These are phyloP conservation scores for Seriola rivoliana DNA, from an alignment of 2,113 vertebrate genomes.

Conservation along the genomic window DNA sequence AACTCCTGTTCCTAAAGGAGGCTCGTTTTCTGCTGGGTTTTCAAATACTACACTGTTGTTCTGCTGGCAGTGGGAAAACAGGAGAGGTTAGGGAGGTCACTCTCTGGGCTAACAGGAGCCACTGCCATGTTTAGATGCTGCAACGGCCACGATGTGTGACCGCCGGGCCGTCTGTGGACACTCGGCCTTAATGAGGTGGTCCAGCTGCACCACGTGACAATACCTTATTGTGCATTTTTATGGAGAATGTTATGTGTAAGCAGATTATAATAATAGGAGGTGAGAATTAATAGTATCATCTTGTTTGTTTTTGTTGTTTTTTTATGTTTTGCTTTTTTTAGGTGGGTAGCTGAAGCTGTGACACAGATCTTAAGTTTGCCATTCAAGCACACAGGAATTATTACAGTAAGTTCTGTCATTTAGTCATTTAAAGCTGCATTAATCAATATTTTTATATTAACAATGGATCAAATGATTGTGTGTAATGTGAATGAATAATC, in stretches of 20 bases:
- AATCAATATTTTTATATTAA: not conserved
- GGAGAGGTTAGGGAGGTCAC: conserved; percentile 60
- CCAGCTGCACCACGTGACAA: conserved; percentile 16
- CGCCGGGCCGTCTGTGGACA: conserved; percentile 54
- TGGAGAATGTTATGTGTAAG: conserved; percentile 21
- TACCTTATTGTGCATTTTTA: conserved; percentile 27
- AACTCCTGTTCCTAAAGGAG: conserved; percentile 57
- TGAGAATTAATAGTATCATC: conserved; percentile 41
- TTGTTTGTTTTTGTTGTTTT: not conserved
- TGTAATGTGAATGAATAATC: not conserved
- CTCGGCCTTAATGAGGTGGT: conserved; percentile 57
- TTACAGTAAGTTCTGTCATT: too few relatives aligned
- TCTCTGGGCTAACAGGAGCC: conserved; percentile 53
- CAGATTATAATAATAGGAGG: conserved; percentile 31
- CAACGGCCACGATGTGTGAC: conserved; percentile 44
- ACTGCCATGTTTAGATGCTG: conserved; percentile 67
- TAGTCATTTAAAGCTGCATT: not conserved
- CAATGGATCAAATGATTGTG: too few relatives aligned
- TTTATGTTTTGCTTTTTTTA: conserved; percentile 9
- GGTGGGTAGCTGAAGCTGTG: not conserved
- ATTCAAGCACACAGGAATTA: not conserved
- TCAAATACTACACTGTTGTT: conserved; percentile 64
- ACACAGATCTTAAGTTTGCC: not conserved
- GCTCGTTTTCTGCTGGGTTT: conserved; percentile 65
- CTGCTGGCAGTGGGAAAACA: conserved; percentile 49